Evolutionary conservation across 2,888 invertebrate species (phyloP).

Genomic region (Ophion ellenae): DNA sequence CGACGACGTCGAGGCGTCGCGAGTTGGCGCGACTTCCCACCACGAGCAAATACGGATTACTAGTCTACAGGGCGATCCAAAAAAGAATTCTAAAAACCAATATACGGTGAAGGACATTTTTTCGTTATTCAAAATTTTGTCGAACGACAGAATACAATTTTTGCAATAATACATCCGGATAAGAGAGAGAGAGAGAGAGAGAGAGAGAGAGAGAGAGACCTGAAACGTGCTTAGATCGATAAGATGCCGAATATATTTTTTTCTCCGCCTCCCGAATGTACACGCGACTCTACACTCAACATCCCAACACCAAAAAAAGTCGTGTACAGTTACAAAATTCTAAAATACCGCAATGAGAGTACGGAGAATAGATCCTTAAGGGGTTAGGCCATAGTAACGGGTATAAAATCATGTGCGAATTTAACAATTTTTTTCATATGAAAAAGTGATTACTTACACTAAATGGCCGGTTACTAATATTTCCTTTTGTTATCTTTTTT

Average conservation of each 20-base stretch:
- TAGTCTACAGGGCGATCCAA: conserved; percentile 49
- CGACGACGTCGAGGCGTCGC: conserved; percentile 52
- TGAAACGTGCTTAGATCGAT: not conserved
- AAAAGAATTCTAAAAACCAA: not conserved
- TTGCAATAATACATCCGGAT: not conserved
- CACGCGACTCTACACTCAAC: not conserved
- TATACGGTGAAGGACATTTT: not conserved
- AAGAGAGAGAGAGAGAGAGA: not conserved
- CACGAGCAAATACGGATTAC: conserved; percentile 49
- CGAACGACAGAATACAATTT: not conserved
- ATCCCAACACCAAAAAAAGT: not conserved
- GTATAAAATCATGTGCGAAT: no score
- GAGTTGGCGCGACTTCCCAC: conserved; percentile 52
- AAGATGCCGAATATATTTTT: not conserved
- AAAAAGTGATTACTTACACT: no score
- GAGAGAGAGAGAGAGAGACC: not conserved
- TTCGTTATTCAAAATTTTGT: not conserved
- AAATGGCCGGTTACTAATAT: no score
- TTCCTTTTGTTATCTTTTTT: no score
- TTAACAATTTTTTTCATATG: no score
- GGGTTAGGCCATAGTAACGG: no score
- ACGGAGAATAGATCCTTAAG: not conserved
- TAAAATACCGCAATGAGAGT: not conserved
- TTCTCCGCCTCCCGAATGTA: not conserved
- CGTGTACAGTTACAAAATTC: not conserved